Conservation (phyloP, 2,113 vertebrate genomes). For the Notarius lentiginosus region DNA sequence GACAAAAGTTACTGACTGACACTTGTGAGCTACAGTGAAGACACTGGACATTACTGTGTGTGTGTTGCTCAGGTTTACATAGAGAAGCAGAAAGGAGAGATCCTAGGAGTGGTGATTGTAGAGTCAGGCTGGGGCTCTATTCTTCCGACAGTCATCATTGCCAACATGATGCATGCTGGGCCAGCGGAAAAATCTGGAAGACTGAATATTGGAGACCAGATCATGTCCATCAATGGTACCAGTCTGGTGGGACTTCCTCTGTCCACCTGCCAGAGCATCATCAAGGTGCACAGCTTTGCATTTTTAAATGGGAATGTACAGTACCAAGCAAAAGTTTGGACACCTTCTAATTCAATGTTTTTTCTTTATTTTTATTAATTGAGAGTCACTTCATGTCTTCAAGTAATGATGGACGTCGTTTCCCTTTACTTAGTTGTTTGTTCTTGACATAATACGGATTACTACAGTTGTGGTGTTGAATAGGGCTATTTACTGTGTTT, state of each 20-base stretch:
- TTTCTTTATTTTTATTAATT: too few relatives aligned
- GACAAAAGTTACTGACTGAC: neutral
- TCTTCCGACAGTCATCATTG: conserved; percentile 95
- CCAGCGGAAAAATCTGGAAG: conserved; percentile 92
- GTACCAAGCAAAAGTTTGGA: too few relatives aligned
- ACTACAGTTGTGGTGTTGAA: too few relatives aligned
- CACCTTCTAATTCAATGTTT: too few relatives aligned
- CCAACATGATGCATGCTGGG: conserved; percentile 98
- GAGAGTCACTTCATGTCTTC: too few relatives aligned
- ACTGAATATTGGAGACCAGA: conserved; percentile 95
- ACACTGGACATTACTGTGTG: neutral
- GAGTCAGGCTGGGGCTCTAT: conserved; percentile 99
- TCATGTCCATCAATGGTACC: conserved; percentile 97
- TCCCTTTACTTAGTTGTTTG: too few relatives aligned
- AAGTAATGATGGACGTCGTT: too few relatives aligned
- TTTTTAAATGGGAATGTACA: neutral
- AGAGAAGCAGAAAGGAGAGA: conserved; percentile 96
- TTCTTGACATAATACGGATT: too few relatives aligned
- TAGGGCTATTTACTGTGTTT: too few relatives aligned
- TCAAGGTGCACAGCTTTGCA: conserved; percentile 78
- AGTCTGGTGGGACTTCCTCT: conserved; percentile 94
- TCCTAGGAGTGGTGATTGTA: conserved; percentile 93
- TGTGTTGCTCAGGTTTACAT: conserved; percentile 80
- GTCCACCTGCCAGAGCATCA: conserved; percentile 99
- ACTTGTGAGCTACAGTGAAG: neutral